Evolutionary conservation across 2,888 invertebrate species (phyloP).

Genomic region (Archaeoteleia sp.): DNA sequence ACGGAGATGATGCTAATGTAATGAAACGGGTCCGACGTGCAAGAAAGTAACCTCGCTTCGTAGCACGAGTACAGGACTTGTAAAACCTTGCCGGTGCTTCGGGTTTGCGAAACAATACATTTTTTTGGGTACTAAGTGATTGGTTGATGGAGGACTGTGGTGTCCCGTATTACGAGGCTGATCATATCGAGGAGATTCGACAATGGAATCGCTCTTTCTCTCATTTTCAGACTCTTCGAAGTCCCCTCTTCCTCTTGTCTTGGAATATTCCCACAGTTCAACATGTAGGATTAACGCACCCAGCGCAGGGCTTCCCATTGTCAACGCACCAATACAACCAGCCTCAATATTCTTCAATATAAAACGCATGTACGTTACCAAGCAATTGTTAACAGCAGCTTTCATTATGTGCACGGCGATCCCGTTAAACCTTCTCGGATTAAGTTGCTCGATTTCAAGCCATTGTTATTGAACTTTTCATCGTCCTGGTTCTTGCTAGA

Average conservation of each 20-base stretch:
- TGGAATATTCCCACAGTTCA: conserved; percentile 65
- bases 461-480: conserved; percentile 43
- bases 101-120: no score
- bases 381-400: conserved; percentile 64
- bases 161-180: conserved; percentile 61
- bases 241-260: conserved; percentile 39
- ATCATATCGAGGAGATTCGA: conserved; percentile 64
- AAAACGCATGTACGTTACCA: conserved; percentile 61
- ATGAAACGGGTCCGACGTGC: conserved; percentile 36
- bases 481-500: no score
- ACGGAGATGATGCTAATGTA: conserved; percentile 40
- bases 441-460: conserved; percentile 60
- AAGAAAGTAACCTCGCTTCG: no score
- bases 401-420: conserved; percentile 57
- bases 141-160: conserved; percentile 55
- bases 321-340: conserved; percentile 55
- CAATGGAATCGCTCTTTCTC: conserved; percentile 56
- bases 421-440: conserved; percentile 60
- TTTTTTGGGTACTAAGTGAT: no score
- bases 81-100: no score
- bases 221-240: conserved; percentile 38
- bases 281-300: conserved; percentile 63
- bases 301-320: conserved; percentile 65
- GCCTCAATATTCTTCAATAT: conserved; percentile 67
- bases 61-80: no score